Evolutionary conservation across 2,888 invertebrate genomes (phyloP).

Genomic region (Eugnorisma glareosa): DNA sequence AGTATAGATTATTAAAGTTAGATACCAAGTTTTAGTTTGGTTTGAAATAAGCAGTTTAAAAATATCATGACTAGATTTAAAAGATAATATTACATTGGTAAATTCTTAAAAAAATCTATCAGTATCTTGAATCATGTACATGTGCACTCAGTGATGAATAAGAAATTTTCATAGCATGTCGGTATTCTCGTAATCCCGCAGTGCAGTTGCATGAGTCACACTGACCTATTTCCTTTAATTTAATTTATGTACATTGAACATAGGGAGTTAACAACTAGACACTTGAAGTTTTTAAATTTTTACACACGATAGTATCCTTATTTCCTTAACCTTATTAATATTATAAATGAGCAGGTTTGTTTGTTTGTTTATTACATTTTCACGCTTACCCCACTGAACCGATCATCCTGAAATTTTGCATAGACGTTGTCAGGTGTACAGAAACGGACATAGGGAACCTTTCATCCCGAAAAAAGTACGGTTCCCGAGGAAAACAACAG

Average conservation of each 20-base stretch:
- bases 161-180: background rate
- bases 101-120: background rate
- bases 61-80: background rate
- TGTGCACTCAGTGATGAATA: background rate
- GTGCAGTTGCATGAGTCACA: conserved; percentile 44
- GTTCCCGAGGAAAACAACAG: too few relatives aligned
- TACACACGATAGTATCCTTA: too few relatives aligned
- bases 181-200: background rate
- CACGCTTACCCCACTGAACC: too few relatives aligned
- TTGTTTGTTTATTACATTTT: too few relatives aligned
- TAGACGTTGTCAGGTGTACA: too few relatives aligned
- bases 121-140: background rate
- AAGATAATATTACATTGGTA: background rate
- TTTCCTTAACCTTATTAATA: too few relatives aligned
- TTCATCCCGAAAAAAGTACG: too few relatives aligned
- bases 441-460: too few relatives aligned
- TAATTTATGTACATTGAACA: background rate
- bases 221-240: conserved; percentile 36
- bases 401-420: too few relatives aligned
- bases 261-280: background rate
- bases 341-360: too few relatives aligned
- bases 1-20: too few relatives aligned
- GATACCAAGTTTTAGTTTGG: too few relatives aligned
- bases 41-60: background rate
- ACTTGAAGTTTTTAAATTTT: background rate